Evolutionary conservation across 2,113 vertebrate species (phyloP), one percentile per base, ranked within the genome.

Genomic region (Platanista minor): DNA sequence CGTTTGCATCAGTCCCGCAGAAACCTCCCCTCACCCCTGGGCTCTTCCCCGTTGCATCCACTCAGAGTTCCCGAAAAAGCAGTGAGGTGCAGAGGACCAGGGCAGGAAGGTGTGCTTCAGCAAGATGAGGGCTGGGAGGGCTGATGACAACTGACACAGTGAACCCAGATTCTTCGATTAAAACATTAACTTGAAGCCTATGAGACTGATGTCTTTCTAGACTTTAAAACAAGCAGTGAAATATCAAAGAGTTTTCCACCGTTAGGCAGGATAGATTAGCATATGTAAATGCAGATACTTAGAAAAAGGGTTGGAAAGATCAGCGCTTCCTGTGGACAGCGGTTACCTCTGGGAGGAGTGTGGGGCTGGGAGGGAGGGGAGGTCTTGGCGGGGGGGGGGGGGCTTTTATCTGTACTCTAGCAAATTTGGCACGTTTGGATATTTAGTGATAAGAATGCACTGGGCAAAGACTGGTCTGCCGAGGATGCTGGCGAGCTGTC

Each of bases 81-180:
- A 59, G 15, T 4, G 33, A 31, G 5, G 3, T 0, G 0, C 6
- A 20, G 1, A 57, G n/a, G 54, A 57, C 13, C 33, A 85, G 29
- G 59, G 61, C 33, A 3, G 46, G 11, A 36, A 21, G 20, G 52
- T 23, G 4, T 25, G 66, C 36, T 64, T 92, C 6, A 83, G 33
- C 33, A 62, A 46, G 75, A n/a, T 21, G 12, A 66, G 18, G 54
- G 41, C 14, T 14, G 6, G 17, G 17, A 41, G 57, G 3, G 43
- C 29, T 43, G 21, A 31, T 5, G n/a, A 52, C 57, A 12, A 17
- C 66, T 67, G 84, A 57, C 31, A 54, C 31, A 67, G 18, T 5
- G n/a, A 88, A 33, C 13, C 18, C n/a, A 89, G 41, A 49, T 54
- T 49, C 87, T 75, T 77, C 6, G 18, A 90, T 75, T 52, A 33